Evolutionary conservation across 37 sponge, comb jelly and placozoan genomes (phyloP).

Genomic region (Hexactinellida sp.): DNA sequence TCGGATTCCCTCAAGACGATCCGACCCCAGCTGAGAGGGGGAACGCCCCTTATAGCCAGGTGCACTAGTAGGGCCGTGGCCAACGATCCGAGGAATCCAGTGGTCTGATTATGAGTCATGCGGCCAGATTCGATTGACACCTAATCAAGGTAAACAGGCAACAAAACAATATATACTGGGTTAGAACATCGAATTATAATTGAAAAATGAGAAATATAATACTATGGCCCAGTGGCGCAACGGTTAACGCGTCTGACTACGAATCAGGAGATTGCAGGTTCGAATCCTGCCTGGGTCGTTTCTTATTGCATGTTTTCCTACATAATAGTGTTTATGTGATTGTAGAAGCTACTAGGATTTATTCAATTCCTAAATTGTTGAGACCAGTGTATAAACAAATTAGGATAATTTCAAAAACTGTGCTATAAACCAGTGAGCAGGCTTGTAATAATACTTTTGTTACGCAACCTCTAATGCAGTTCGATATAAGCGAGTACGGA

Average conservation of each 20-base stretch:
- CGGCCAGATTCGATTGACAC: slow-evolving; percentile 64
- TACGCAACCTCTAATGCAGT: too few species aligned
- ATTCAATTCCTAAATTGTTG: too few species aligned
- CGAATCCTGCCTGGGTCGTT: slow-evolving; percentile 51
- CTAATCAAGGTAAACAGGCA: neutral
- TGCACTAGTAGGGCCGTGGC: slow-evolving; percentile 62
- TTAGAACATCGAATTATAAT: neutral
- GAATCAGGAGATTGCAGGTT: slow-evolving; percentile 55
- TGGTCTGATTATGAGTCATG: slow-evolving; percentile 79
- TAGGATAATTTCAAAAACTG: too few species aligned
- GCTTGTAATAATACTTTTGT: too few species aligned
- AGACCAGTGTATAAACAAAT: too few species aligned
- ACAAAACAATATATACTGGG: too few species aligned
- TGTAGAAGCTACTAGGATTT: too few species aligned
- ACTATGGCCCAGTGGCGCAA: slow-evolving; percentile 41
- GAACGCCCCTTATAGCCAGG: slow-evolving; percentile 43
- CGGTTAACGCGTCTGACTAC: slow-evolving; percentile 56
- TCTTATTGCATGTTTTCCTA: slow-evolving; percentile 15
- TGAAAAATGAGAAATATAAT: neutral
- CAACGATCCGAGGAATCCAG: slow-evolving; percentile 60
- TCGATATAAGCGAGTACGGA: neutral
- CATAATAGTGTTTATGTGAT: too few species aligned
- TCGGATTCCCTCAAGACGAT: slow-evolving; percentile 36
- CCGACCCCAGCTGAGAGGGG: slow-evolving; percentile 50
- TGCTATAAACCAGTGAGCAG: too few species aligned